Base-by-base conservation (phyloP, 2,113 vertebrate genomes). In the Cairina moschata region DNA sequence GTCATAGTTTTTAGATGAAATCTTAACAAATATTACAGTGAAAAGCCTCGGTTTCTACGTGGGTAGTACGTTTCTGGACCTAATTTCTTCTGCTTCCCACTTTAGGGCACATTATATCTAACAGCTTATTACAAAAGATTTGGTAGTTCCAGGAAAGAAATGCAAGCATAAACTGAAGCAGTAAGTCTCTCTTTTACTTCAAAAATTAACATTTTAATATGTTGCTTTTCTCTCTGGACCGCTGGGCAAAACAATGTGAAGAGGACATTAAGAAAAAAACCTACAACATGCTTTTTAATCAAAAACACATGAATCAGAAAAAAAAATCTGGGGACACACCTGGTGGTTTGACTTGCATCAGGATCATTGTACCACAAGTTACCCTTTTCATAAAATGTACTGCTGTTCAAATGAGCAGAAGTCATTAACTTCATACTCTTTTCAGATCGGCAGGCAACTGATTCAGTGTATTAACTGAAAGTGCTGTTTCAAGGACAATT, bases 331-430 rank as follows among this genome's bases (percentile, higher is more conserved):
- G 36, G 90, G 88, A 90, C 59, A 73, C 72, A 86, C 88, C 88
- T 91, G 66, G 85, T 79, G 83, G 77, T 93, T 55, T 11, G 17
- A 75, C 13, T 83, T 69, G 75, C 83, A 92, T 50, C 46, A 36
- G 10, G 63, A 59, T 63, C 42, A 48, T 0, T 34, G 62, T n/a
- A 90, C 44, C 38, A 85, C 36, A 87, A 44, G 59, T 54, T 82
- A 80, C 54, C 89, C 72, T 78, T 84, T 86, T 20, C 63, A 85
- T 85, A 91, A 90, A 92, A 73, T 38, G 59, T 40, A 69, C 16
- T 59, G 92, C 82, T 88, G 75, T 65, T 84, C 83, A 74, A 83
- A 91, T 28, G 62, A 94, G 85, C 89, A 86, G 40, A 91, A 85
- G 22, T 36, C 16, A 90, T 88, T 84, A 96, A 95, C 79, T 95